A percentile compares a stretch with the other conserved stretches of the same genome.
phyloP scores from a whole-genome alignment of 2,888 invertebrate species.

The Cataglyphis altisquamis region DNA sequence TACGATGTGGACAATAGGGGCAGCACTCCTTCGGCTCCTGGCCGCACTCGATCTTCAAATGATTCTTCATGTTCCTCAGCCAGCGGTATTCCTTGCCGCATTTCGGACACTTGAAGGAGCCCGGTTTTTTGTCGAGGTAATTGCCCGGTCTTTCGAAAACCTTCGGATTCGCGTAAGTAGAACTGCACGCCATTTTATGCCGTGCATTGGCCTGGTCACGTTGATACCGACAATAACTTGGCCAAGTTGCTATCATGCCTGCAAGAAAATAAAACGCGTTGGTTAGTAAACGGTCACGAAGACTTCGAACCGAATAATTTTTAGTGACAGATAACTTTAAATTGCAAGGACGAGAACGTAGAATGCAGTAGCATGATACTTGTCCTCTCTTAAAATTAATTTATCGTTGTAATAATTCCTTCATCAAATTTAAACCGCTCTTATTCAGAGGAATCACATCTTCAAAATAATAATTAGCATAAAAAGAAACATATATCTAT shows the following conservation, averaged over 20 bases:
- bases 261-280: slow-evolving; percentile 55
- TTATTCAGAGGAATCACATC: neutral
- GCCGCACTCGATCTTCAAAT: slow-evolving; percentile 88
- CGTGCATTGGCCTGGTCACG: slow-evolving; percentile 21
- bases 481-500: neutral
- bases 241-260: slow-evolving; percentile 54
- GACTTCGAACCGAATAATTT: slow-evolving; percentile 10
- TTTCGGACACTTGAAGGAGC: slow-evolving; percentile 86
- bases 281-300: slow-evolving; percentile 32
- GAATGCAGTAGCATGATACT: neutral
- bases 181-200: slow-evolving; percentile 22
- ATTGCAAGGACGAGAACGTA: neutral
- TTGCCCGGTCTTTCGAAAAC: slow-evolving; percentile 17
- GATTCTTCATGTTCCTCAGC: slow-evolving; percentile 88
- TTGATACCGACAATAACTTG: slow-evolving; percentile 38
- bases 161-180: slow-evolving; percentile 30
- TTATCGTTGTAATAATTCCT: neutral
- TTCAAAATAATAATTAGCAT: neutral
- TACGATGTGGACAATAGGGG: slow-evolving; percentile 87
- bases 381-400: neutral
- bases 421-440: neutral
- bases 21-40: slow-evolving; percentile 88
- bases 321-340: slow-evolving; percentile 4
- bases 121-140: slow-evolving; percentile 78
- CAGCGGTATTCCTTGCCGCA: slow-evolving; percentile 88